Base-by-base conservation (phyloP, 1,140 invertebrate genomes). In the Steinernema khuongi region DNA sequence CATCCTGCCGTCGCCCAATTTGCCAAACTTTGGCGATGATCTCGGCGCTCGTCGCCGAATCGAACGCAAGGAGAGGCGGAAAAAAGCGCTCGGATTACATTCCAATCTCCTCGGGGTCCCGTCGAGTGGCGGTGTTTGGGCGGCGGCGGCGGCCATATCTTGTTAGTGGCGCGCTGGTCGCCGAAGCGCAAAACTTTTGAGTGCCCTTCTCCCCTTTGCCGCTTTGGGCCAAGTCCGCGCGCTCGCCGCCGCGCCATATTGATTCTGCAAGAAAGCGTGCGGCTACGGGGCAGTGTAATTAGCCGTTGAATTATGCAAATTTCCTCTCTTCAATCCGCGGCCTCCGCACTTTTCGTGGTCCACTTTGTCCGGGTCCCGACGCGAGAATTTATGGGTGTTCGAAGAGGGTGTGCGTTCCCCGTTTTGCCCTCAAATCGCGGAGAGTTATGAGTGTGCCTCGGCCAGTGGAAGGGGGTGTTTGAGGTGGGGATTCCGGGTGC, bases 221-320 rank as follows among this genome's bases (percentile, higher is more conserved):
- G 14, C 14, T 22, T 60, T 60, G 14, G 14, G 11, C 4, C 22
- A 22, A 17, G 50, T 22, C 50, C 19, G 14, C 50, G n/a, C n/a
- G n/a, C n/a, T n/a, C 19, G 11, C 50, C 50, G 50, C 50, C 7
- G 7, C 36, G 7, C n/a, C 50, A 22, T 60, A 60, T 60, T 22
- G 50, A 60, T 60, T 60, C 22, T 14, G 7, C n/a, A n/a, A 22
- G 14, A 22, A 11, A 14, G 50, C 22, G 4, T 4, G 11, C 50
- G 50, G 4, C 19, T 60, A 7, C 14, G 11, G 50, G 14, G 50
- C 50, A 60, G 50, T 60, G 50, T 60, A 60, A 60, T 60, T 60
- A 60, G 50, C 50, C 50, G 50, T 60, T 60, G 50, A 60, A 22
- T 60, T 60, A 60, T 60, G 50, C 50, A 60, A 60, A 60, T 60